Conservation (phyloP, 2,113 vertebrate species). For the Acrocephalus kingi region DNA sequence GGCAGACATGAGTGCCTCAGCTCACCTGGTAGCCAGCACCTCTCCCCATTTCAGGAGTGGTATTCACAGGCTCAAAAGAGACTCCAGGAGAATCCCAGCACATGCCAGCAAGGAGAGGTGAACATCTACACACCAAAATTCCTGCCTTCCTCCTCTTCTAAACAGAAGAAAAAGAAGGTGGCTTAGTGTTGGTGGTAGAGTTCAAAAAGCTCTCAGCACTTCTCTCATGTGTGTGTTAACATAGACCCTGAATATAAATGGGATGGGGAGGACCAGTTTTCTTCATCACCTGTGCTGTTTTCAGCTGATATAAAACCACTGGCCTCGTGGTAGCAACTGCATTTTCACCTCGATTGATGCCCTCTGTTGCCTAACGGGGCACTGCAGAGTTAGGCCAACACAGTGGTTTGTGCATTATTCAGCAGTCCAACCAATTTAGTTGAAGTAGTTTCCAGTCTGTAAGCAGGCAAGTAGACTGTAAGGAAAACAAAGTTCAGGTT, state of each 20-base stretch:
- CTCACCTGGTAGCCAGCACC: constrained; percentile 31
- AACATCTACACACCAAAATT: not conserved
- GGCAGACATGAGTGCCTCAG: constrained; percentile 48
- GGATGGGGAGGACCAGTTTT: not conserved
- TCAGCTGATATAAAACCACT: not conserved
- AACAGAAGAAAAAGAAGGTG: not conserved
- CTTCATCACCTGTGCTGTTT: not conserved
- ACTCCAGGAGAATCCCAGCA: not conserved
- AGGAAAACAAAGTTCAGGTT: constrained; percentile 6
- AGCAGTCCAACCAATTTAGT: not conserved
- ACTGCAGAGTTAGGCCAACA: not conserved
- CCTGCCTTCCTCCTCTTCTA: not conserved
- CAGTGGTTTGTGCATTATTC: not conserved
- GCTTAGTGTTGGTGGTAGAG: not conserved
- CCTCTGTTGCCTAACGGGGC: not conserved
- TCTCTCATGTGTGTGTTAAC: not conserved
- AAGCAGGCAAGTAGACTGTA: not conserved
- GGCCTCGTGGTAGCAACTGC: rapidly evolving
- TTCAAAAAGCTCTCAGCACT: not conserved
- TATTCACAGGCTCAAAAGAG: not conserved
- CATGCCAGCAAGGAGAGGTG: not conserved
- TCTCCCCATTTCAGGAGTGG: not conserved
- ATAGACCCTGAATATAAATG: not conserved
- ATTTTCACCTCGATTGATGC: not conserved
- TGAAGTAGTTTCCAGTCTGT: not conserved